Base-by-base conservation (phyloP, 2,888 invertebrate genomes). In the Drosophila paranaensis region DNA sequence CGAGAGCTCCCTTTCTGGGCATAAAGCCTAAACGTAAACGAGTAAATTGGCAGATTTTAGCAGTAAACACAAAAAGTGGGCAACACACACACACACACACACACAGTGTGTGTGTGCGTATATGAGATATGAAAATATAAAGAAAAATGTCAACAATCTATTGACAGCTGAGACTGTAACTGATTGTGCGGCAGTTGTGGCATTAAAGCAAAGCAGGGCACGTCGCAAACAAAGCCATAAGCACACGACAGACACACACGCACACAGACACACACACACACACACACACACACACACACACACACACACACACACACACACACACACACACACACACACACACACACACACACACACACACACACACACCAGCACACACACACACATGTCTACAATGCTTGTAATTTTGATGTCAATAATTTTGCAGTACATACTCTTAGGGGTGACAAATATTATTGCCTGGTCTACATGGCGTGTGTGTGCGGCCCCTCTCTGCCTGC, bases 111-210 rank as follows among this genome's bases (percentile, higher is more conserved):
- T 64, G 66, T 80, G 69, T 68, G 78, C 57, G 70, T 68, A 55
- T 63, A 65, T 64, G 65, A 71, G 76, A 79, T 68, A 77, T 85
- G 79, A 86, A 88, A 79, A 80, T 89, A 83, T 78, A 86, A 83
- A 78, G 88, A 88, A 86, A 84, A 86, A 86, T 86, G 86, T 86
- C 89, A 86, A 90, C 90, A 90, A 90, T 86, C 89, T 87, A 86
- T 86, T 86, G 86, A 86, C 90, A 86, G 90, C 90, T 90, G 86
- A 90, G 85, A 89, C 89, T 82, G 90, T 84, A 90, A 90, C 90
- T 90, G 90, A 90, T 84, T 88, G 89, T 87, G 65, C 54, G 65
- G 65, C 79, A 78, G 82, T 76, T 79, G 60, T 58, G 81, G 80
- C 77, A 68, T 71, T 68, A 66, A 60, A 69, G 64, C 58, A 86